A percentile compares a stretch with the other conserved stretches of the same genome.
Conservation (phyloP, 2,888 invertebrate genomes). For the Mythimna impura region DNA sequence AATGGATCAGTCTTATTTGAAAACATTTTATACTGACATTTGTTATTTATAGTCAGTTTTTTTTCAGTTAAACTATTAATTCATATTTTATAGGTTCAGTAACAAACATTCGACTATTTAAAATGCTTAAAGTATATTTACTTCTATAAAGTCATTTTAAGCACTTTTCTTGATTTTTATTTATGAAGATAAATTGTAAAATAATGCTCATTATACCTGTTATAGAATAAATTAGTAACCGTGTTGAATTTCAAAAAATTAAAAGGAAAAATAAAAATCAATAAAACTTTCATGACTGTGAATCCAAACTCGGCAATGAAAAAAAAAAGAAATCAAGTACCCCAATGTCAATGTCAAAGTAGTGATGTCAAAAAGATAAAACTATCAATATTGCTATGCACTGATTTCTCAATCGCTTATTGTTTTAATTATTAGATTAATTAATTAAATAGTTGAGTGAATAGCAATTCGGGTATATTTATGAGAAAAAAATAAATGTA, state of each 20-base stretch:
- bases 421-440: neutral
- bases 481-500: constrained; percentile 13
- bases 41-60: neutral
- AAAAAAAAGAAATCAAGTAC: neutral
- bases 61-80: too few relatives aligned
- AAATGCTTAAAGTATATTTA: too few relatives aligned
- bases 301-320: constrained; percentile 8
- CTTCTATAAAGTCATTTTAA: too few relatives aligned
- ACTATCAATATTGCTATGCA: neutral
- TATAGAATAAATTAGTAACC: too few relatives aligned
- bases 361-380: constrained; percentile 7
- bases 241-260: neutral
- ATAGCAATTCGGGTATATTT: neutral
- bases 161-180: too few relatives aligned
- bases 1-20: neutral
- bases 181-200: too few relatives aligned
- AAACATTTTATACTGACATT: neutral
- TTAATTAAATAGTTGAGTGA: neutral
- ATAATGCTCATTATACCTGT: too few relatives aligned
- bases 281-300: neutral
- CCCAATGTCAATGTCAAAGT: constrained; percentile 5
- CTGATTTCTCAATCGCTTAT: neutral
- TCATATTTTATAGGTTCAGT: too few relatives aligned
- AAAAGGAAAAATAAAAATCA: neutral
- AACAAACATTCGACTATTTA: too few relatives aligned